phyloP scores from a whole-genome alignment of 2,888 invertebrate genomes.

The Leistus spinibarbis region DNA sequence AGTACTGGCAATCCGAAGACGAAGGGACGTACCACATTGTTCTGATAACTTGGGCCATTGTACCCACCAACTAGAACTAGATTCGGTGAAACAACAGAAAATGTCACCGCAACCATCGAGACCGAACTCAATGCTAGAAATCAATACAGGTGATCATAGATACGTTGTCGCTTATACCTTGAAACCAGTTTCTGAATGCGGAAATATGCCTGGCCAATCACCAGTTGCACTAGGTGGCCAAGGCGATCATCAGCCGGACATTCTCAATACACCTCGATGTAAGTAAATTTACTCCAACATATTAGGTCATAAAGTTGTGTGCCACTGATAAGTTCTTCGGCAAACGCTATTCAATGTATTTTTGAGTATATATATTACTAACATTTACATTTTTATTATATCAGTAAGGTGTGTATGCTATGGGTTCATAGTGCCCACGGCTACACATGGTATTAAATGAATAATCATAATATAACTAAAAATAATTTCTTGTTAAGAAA shows the following conservation, averaged over 20 bases:
- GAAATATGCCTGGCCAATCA: slow-evolving; percentile 44
- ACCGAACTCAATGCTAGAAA: slow-evolving; percentile 67
- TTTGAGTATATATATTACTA: no score
- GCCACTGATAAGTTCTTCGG: no score
- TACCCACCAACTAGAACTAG: slow-evolving; percentile 53
- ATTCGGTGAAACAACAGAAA: slow-evolving; percentile 61
- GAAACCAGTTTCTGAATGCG: slow-evolving; percentile 65
- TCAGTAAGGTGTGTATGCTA: no score
- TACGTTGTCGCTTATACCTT: slow-evolving; percentile 87
- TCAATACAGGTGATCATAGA: slow-evolving; percentile 81
- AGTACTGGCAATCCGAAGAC: slow-evolving; percentile 67
- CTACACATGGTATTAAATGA: no score
- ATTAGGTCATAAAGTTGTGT: no score
- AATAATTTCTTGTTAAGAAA: no score
- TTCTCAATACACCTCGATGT: slow-evolving; percentile 80
- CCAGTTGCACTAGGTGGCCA: slow-evolving; percentile 47
- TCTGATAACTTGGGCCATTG: slow-evolving; percentile 55
- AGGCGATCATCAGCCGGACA: slow-evolving; percentile 61
- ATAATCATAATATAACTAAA: no score
- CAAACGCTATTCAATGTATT: no score
- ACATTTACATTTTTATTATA: no score
- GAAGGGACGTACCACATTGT: slow-evolving; percentile 56
- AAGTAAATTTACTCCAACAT: slow-evolving; percentile 44
- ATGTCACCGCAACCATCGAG: slow-evolving; percentile 55
- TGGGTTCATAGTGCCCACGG: no score